phyloP scores from a whole-genome alignment of 2,888 invertebrate genomes.

The Cinara cedri region DNA sequence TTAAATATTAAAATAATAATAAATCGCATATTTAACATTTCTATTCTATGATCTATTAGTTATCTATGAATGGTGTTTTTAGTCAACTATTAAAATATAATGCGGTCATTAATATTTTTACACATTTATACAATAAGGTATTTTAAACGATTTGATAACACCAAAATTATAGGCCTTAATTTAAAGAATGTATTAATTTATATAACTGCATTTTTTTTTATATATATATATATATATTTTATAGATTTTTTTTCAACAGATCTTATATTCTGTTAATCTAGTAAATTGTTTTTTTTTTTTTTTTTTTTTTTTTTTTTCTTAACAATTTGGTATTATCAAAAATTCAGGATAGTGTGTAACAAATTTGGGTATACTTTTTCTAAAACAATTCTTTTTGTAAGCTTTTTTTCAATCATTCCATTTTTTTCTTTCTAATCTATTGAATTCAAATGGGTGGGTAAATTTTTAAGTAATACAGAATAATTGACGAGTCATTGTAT shows the following conservation, averaged over 20 bases:
- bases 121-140: slow-evolving; percentile 1
- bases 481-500: slow-evolving; percentile 5
- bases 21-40: slow-evolving; percentile 28
- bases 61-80: slow-evolving; percentile 32
- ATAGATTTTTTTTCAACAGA: neutral
- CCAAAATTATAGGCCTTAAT: slow-evolving; percentile 15
- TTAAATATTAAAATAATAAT: slow-evolving; percentile 23
- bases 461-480: slow-evolving; percentile 36
- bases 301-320: slow-evolving; percentile 1
- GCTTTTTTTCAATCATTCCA: slow-evolving; percentile 16
- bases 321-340: slow-evolving; percentile 7
- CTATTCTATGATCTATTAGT: neutral
- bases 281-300: slow-evolving; percentile 6
- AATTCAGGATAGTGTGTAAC: neutral
- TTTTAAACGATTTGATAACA: slow-evolving; percentile 31
- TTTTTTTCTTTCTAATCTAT: neutral
- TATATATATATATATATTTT: slow-evolving; percentile 24
- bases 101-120: slow-evolving; percentile 5
- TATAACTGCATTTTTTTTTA: slow-evolving; percentile 8
- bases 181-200: slow-evolving; percentile 29
- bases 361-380: slow-evolving; percentile 21
- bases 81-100: slow-evolving; percentile 19
- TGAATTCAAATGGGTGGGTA: slow-evolving; percentile 28
- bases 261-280: slow-evolving; percentile 9
- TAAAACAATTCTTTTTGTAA: neutral